Evolutionary conservation across 2,888 invertebrate genomes (phyloP).

Genomic region (Phalera bucephala): DNA sequence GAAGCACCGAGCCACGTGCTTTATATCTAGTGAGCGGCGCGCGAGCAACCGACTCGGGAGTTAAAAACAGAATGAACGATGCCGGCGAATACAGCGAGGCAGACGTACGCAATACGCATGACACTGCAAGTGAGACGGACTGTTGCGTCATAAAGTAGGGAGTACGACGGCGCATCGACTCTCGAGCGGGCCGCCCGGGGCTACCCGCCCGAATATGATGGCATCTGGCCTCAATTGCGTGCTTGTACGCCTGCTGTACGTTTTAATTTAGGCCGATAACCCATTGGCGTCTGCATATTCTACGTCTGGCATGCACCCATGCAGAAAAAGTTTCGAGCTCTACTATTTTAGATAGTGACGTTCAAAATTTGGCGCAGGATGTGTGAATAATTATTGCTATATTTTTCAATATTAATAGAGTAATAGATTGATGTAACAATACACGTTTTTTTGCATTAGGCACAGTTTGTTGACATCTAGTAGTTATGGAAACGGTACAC

Average conservation of each 20-base stretch:
- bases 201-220: slow-evolving; percentile 12
- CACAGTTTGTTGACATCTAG: slow-evolving; percentile 27
- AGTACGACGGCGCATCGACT: slow-evolving; percentile 12
- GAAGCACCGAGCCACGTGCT: slow-evolving; percentile 69
- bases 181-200: slow-evolving; percentile 2
- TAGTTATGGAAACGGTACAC: slow-evolving; percentile 34
- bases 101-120: slow-evolving; percentile 35
- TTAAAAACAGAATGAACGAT: slow-evolving; percentile 65
- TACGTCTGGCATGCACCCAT: not conserved
- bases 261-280: slow-evolving; percentile 13
- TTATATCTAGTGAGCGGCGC: slow-evolving; percentile 48
- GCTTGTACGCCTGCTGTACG: slow-evolving; percentile 2
- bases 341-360: no score
- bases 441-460: no score
- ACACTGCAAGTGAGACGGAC: slow-evolving; percentile 42
- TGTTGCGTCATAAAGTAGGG: slow-evolving; percentile 51
- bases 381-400: no score
- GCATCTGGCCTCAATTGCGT: slow-evolving; percentile 3
- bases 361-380: no score
- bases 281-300: not conserved
- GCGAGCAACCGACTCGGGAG: slow-evolving; percentile 53
- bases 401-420: no score
- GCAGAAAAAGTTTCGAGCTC: not conserved
- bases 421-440: no score
- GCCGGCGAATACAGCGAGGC: slow-evolving; percentile 18